Evolutionary conservation across 2,888 invertebrate species (phyloP).

Genomic region (Sarcophaga carnaria): DNA sequence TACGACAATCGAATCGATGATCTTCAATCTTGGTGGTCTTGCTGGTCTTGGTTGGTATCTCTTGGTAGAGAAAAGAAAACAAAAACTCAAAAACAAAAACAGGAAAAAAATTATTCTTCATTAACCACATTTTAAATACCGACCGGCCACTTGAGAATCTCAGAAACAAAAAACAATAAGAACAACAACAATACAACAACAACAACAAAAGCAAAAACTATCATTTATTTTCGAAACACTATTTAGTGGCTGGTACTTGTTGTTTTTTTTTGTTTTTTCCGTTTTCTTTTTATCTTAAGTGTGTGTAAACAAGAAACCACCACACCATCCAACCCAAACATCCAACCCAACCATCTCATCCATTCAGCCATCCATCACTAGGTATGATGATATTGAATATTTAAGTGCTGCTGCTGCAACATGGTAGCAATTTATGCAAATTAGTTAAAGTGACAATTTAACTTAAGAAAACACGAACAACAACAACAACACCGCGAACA

Average conservation of each 20-base stretch:
- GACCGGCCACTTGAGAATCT: conserved; percentile 35
- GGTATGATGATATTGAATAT: not conserved
- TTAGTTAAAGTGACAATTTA: conserved; percentile 65
- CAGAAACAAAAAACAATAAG: not conserved
- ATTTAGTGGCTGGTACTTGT: conserved; percentile 1
- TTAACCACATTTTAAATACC: conserved; percentile 10
- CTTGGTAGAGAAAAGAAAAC: no score
- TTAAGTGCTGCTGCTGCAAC: conserved; percentile 40
- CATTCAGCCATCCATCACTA: not conserved
- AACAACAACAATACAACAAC: not conserved
- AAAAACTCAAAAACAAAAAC: not conserved
- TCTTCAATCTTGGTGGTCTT: conserved; percentile 40
- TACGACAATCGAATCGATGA: no score
- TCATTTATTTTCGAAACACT: conserved; percentile 26
- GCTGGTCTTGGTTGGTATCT: no score
- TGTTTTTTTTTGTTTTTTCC: not conserved
- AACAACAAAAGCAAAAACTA: conserved; percentile 4
- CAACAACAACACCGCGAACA: not conserved
- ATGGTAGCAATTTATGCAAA: conserved; percentile 66
- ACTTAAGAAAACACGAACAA: not conserved
- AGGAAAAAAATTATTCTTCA: not conserved
- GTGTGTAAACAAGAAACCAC: conserved; percentile 23
- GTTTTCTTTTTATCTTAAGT: not conserved
- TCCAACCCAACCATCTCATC: not conserved
- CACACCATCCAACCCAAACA: not conserved